Evolutionary conservation across 30 jellyfish, hydroid and myxozoan species (phyloP).

Genomic region (Hydractinia symbiolongicarpus): DNA sequence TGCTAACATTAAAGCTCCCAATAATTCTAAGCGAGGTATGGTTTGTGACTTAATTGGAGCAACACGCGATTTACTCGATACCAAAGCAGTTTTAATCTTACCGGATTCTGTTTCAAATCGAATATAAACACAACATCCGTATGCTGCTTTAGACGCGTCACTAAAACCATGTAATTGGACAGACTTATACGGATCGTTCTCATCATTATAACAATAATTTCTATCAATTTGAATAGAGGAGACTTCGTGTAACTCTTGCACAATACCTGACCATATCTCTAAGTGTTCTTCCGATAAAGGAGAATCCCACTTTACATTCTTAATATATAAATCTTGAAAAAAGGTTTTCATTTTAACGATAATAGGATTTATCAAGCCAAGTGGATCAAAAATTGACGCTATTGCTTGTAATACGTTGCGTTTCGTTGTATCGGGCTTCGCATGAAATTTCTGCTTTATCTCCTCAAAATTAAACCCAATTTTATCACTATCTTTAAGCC

Average conservation of each 20-base stretch:
- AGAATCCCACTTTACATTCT: not conserved
- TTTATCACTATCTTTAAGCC: not conserved
- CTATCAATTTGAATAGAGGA: too few species aligned
- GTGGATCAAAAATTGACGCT: constrained; percentile 8
- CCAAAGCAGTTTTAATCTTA: not conserved
- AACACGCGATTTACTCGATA: not conserved
- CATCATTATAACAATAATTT: not conserved
- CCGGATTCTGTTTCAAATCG: not conserved
- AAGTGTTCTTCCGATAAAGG: not conserved
- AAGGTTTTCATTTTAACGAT: not conserved
- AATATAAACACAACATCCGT: not conserved
- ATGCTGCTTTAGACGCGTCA: not conserved
- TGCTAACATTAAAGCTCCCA: not conserved
- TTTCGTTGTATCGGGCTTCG: not conserved
- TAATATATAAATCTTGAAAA: not conserved
- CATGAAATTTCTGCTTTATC: not conserved
- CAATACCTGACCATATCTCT: not conserved
- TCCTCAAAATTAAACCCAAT: not conserved
- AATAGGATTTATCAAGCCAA: not conserved
- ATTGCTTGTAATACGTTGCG: not conserved
- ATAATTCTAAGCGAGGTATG: constrained; percentile 2
- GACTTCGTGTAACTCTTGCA: not conserved
- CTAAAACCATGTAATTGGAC: constrained; percentile 11
- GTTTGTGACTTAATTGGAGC: constrained; percentile 4
- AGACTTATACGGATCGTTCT: not conserved